Conservation (phyloP, 2,113 vertebrate species). For the Rhabdornis inornatus region DNA sequence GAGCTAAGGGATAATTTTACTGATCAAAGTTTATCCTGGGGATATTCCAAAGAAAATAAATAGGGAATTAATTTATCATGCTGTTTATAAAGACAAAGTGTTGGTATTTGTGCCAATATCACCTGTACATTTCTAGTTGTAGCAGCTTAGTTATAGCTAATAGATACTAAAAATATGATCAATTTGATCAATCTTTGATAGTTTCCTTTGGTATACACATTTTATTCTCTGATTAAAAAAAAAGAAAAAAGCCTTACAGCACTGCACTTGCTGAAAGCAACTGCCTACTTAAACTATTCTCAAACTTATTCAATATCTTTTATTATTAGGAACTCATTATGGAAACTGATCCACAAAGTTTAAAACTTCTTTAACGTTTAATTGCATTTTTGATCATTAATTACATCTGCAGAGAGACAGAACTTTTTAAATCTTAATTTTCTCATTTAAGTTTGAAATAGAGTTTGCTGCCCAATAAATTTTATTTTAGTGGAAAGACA, state of each 20-base stretch:
- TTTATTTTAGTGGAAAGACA: neutral
- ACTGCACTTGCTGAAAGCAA: neutral
- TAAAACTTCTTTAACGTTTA: slow-evolving; percentile 54
- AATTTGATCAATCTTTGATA: neutral
- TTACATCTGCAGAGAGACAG: slow-evolving; percentile 16
- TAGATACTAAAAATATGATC: neutral
- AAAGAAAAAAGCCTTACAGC: neutral
- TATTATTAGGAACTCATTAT: slow-evolving; percentile 47
- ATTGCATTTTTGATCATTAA: slow-evolving; percentile 46
- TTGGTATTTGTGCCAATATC: neutral
- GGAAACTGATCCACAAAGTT: slow-evolving; percentile 28
- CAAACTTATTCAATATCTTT: slow-evolving; percentile 24
- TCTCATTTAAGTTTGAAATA: slow-evolving; percentile 40
- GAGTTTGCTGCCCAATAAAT: neutral
- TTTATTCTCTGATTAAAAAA: neutral
- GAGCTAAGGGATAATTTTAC: neutral
- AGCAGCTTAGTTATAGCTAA: neutral
- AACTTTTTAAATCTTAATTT: slow-evolving; percentile 57
- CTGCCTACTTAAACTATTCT: slow-evolving; percentile 4
- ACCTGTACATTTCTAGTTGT: neutral
- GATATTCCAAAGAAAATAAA: neutral
- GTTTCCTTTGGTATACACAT: neutral
- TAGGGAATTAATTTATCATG: neutral
- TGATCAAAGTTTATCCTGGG: neutral
- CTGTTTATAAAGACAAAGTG: neutral